These are phyloP conservation scores for Caenorhabditis afra DNA, from an alignment of 2,888 invertebrate genomes.

Conservation along the genomic window DNA sequence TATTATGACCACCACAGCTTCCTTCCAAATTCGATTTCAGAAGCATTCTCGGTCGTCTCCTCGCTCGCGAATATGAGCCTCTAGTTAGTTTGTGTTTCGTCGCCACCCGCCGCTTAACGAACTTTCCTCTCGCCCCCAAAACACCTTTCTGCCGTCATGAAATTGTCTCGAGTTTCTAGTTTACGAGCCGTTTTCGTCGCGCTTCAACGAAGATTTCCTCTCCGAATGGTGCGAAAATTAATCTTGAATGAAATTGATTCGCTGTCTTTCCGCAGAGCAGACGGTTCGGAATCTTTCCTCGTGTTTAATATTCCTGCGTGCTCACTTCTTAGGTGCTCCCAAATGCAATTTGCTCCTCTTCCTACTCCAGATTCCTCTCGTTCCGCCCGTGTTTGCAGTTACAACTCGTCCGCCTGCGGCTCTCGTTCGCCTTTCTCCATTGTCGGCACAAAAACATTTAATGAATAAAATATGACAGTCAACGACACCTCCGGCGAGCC, in stretches of 20 bases:
- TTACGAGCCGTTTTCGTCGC: too few species aligned
- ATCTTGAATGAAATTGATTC: too few species aligned
- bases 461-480: constrained; percentile 60
- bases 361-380: constrained; percentile 11
- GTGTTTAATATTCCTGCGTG: too few species aligned
- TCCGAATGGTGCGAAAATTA: too few species aligned
- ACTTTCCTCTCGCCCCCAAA: constrained; percentile 20
- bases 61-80: constrained; percentile 23
- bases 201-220: too few species aligned
- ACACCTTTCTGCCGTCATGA: constrained; percentile 10
- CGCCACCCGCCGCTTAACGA: constrained; percentile 19
- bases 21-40: constrained; percentile 53
- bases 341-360: constrained; percentile 13
- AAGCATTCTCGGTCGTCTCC: constrained; percentile 19
- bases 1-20: constrained; percentile 35
- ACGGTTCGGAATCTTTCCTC: too few species aligned
- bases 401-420: neutral
- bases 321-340: constrained; percentile 1
- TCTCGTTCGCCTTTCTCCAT: constrained; percentile 43
- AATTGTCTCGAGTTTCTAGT: constrained; percentile 10
- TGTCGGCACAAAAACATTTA: constrained; percentile 57
- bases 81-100: constrained; percentile 35
- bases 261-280: too few species aligned
- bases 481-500: constrained; percentile 47
- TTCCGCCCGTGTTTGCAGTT: constrained; percentile 3